Evolutionary conservation across 2,888 invertebrate species (phyloP).

Genomic region (Byasa hedistus): DNA sequence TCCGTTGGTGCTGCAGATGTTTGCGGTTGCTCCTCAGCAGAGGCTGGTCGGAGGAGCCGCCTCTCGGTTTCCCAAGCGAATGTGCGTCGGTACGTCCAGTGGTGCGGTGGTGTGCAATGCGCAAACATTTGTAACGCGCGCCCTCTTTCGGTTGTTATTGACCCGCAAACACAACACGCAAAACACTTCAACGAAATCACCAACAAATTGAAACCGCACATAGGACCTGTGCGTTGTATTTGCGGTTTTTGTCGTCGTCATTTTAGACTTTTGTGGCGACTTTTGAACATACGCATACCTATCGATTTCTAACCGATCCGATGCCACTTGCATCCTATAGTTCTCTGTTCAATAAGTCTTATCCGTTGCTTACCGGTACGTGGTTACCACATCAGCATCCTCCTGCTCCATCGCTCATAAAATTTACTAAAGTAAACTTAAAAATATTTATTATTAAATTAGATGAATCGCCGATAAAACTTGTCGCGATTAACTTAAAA

Average conservation of each 20-base stretch:
- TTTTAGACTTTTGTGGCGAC: too few species aligned
- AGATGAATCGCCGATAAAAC: not conserved
- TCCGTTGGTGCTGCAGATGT: not conserved
- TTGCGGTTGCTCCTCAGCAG: constrained; percentile 7
- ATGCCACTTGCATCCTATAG: too few species aligned
- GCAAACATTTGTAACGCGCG: constrained; percentile 26
- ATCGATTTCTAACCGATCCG: too few species aligned
- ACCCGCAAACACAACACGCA: constrained; percentile 18
- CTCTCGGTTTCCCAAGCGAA: constrained; percentile 21
- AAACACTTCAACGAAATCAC: constrained; percentile 20
- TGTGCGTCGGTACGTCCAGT: constrained; percentile 2
- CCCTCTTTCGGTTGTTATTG: constrained; percentile 23
- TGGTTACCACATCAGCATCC: too few species aligned
- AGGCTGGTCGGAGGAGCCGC: constrained; percentile 5
- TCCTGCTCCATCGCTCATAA: too few species aligned
- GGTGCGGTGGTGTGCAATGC: constrained; percentile 21
- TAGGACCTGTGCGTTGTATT: not conserved
- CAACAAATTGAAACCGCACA: constrained; percentile 23
- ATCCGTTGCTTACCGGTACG: too few species aligned
- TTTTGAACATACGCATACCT: too few species aligned
- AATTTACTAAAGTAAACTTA: too few species aligned
- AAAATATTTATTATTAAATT: too few species aligned
- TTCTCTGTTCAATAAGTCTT: too few species aligned
- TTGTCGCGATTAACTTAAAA: too few species aligned
- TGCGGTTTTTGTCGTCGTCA: too few species aligned